A percentile compares a stretch with the other conserved stretches of the same genome.
phyloP scores from a whole-genome alignment of 2,113 vertebrate genomes.

The Colossoma macropomum region DNA sequence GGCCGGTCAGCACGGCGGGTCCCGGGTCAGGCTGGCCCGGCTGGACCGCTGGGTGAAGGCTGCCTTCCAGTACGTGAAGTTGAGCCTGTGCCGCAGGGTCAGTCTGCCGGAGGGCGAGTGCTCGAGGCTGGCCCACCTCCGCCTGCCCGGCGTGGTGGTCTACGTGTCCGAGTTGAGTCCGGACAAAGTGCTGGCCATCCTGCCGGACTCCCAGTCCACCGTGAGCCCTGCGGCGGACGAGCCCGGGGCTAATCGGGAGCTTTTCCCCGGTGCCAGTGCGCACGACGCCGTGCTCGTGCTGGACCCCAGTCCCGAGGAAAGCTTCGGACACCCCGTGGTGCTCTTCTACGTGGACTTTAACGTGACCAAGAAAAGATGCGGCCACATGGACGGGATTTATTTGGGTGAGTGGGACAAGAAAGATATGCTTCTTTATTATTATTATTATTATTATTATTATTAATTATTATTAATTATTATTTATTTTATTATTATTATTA shows the following conservation, averaged over 20 bases:
- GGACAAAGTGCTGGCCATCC: conserved; percentile 77
- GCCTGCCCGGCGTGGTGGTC: conserved; percentile 71
- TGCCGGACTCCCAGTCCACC: conserved; percentile 72
- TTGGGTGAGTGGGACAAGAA: conserved; percentile 72
- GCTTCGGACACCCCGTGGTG: conserved; percentile 79
- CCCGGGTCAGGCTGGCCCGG: conserved; percentile 58
- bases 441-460: neutral
- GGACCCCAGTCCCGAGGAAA: conserved; percentile 79
- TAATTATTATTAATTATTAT: no score
- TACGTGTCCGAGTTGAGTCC: conserved; percentile 71
- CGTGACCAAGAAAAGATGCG: conserved; percentile 79
- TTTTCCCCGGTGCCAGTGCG: conserved; percentile 59
- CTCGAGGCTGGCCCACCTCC: conserved; percentile 68
- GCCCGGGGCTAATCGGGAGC: conserved; percentile 58
- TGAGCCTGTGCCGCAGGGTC: conserved; percentile 73
- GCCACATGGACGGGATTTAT: conserved; percentile 77
- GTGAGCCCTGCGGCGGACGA: conserved; percentile 31
- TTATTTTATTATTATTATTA: no score
- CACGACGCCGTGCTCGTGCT: conserved; percentile 80
- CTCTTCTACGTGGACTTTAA: conserved; percentile 82
- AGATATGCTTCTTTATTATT: neutral
- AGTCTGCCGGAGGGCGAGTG: conserved; percentile 75
- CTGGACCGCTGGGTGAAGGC: conserved; percentile 79
- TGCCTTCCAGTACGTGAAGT: conserved; percentile 76
- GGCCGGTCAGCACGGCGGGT: conserved; percentile 50